Percentiles rank a stretch among this genome's conserved stretches.
phyloP scores from a whole-genome alignment of 2,797 vertebrate genomes.

The Coccyzus lansbergi region DNA sequence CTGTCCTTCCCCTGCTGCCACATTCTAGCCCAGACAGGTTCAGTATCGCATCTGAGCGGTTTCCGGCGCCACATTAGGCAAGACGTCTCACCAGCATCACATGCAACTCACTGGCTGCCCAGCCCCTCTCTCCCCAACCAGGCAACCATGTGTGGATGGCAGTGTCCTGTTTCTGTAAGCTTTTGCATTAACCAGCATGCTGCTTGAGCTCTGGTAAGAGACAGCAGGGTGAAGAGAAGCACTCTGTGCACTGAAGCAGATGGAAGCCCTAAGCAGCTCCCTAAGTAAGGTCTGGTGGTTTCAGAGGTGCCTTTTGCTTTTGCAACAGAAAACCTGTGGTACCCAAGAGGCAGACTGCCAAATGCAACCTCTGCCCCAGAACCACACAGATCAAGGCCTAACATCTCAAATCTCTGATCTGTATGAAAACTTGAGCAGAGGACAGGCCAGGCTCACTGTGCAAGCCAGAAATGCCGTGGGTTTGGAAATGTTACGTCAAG shows the following conservation, averaged over 20 bases:
- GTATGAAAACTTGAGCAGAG: background rate
- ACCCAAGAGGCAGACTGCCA: background rate
- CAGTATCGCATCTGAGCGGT: background rate
- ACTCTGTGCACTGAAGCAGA: background rate
- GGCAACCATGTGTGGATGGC: rapidly evolving
- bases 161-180: rapidly evolving
- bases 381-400: background rate
- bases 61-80: rapidly evolving
- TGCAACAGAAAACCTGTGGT: background rate
- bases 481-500: background rate
- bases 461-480: background rate
- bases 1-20: rapidly evolving
- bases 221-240: background rate
- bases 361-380: background rate
- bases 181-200: background rate
- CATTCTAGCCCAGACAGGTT: background rate
- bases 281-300: background rate
- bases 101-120: rapidly evolving
- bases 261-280: rapidly evolving
- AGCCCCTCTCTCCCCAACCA: background rate
- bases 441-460: background rate
- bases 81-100: background rate
- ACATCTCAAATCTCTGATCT: background rate
- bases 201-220: background rate
- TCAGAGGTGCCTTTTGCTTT: background rate